Evolutionary conservation across 2,888 invertebrate genomes (phyloP).

Genomic region (Eledone cirrhosa): DNA sequence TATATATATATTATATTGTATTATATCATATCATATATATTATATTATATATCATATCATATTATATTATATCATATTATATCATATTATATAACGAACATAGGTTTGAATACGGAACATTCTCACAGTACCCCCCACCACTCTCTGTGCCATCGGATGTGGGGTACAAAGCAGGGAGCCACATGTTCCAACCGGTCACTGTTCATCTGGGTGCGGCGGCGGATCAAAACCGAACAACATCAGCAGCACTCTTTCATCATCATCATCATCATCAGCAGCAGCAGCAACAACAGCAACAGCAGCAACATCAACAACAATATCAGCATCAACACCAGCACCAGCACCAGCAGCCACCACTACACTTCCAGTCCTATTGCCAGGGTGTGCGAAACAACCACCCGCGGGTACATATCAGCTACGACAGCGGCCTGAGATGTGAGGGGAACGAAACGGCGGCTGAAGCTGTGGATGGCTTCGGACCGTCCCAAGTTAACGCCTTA

Average conservation of each 20-base stretch:
- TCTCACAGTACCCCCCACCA: background rate
- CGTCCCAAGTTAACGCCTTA: background rate
- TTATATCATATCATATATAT: too few relatives aligned
- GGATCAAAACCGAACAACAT: background rate
- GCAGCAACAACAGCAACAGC: too few relatives aligned
- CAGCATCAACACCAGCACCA: background rate
- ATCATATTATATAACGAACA: too few relatives aligned
- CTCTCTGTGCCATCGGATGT: background rate
- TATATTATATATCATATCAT: too few relatives aligned
- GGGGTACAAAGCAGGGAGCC: background rate
- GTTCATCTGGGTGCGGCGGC: background rate
- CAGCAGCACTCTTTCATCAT: background rate
- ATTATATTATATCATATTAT: too few relatives aligned
- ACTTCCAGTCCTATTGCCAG: background rate
- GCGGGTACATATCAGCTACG: background rate
- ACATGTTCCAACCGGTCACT: slow-evolving; percentile 14
- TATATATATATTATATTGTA: too few relatives aligned
- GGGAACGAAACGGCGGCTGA: background rate
- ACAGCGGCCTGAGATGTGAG: background rate
- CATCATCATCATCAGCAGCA: too few relatives aligned
- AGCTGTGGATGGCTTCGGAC: background rate
- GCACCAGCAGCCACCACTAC: background rate
- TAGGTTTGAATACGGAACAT: background rate
- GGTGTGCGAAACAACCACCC: background rate
- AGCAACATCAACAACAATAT: too few relatives aligned